Conservation (phyloP, 2,888 invertebrate species). For the Parelbella ahira region DNA sequence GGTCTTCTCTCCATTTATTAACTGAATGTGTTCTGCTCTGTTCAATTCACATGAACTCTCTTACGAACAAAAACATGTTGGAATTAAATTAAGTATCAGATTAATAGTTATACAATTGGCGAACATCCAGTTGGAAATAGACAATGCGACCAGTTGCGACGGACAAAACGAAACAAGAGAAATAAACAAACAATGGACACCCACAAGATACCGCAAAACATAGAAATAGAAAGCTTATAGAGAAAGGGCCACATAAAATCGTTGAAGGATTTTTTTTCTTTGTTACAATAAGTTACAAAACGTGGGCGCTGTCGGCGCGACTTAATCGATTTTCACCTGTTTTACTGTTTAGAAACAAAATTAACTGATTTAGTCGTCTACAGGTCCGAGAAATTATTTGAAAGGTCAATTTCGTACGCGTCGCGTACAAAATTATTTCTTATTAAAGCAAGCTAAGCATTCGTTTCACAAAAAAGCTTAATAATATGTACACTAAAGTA, state of each 20-base stretch:
- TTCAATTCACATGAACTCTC: slow-evolving; percentile 7
- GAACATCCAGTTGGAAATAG: slow-evolving; percentile 20
- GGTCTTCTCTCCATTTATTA: no score
- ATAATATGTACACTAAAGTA: no score
- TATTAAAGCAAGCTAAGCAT: no score
- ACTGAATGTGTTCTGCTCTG: no score
- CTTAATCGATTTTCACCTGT: slow-evolving; percentile 58
- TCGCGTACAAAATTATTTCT: no score
- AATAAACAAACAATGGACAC: slow-evolving; percentile 32
- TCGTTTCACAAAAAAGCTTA: no score
- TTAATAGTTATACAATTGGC: slow-evolving; percentile 23
- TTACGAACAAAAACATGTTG: slow-evolving; percentile 19
- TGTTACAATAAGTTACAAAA: slow-evolving; percentile 54
- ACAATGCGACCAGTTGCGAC: slow-evolving; percentile 14
- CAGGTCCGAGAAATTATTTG: not conserved
- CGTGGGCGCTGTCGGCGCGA: slow-evolving; percentile 42
- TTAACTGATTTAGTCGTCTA: slow-evolving; percentile 39
- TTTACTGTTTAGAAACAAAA: slow-evolving; percentile 52
- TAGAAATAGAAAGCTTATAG: slow-evolving; percentile 55
- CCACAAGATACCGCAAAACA: slow-evolving; percentile 38
- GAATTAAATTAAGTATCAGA: slow-evolving; percentile 24
- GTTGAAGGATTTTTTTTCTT: slow-evolving; percentile 44
- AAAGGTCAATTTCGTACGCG: not conserved
- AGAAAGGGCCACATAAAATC: slow-evolving; percentile 52
- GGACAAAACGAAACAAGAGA: slow-evolving; percentile 15